A percentile compares a stretch with the other conserved stretches of the same genome.
These are phyloP conservation scores for Strix occidentalis DNA, from an alignment of 2,797 vertebrate genomes.

Conservation along the genomic window DNA sequence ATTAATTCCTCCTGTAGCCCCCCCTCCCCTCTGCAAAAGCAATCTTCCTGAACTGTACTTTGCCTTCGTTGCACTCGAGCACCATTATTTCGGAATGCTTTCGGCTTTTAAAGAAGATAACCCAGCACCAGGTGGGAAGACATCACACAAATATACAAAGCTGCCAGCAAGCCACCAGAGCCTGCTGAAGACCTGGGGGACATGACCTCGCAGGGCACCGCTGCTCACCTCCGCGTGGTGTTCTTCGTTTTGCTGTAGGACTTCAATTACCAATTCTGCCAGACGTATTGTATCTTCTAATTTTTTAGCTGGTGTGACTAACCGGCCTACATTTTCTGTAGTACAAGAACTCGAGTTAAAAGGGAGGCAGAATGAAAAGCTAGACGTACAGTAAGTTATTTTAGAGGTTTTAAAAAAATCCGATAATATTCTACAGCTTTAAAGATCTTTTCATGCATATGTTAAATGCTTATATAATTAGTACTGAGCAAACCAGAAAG, in stretches of 20 bases:
- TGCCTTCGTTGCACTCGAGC: not conserved
- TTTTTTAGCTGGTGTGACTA: conserved; percentile 98
- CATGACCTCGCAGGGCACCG: not conserved
- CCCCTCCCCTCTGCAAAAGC: not conserved
- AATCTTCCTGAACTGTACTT: not conserved
- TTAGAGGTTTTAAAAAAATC: conserved; percentile 54
- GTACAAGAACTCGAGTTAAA: conserved; percentile 88
- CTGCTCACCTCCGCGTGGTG: conserved; percentile 96
- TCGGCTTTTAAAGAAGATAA: not conserved
- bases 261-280: conserved; percentile 97
- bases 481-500: conserved; percentile 80
- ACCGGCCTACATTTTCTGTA: conserved; percentile 97
- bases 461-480: conserved; percentile 79
- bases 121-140: not conserved
- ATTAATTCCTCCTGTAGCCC: not conserved
- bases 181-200: not conserved
- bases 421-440: conserved; percentile 67
- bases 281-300: conserved; percentile 97
- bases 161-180: not conserved
- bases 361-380: conserved; percentile 65
- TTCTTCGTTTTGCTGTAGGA: conserved; percentile 98
- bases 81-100: not conserved
- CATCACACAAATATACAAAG: not conserved
- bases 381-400: conserved; percentile 69
- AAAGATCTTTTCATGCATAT: conserved; percentile 79